Evolutionary conservation across 2,888 invertebrate genomes (phyloP), one percentile per base, ranked within the genome.

Genomic region (Yponomeuta plumbellus): DNA sequence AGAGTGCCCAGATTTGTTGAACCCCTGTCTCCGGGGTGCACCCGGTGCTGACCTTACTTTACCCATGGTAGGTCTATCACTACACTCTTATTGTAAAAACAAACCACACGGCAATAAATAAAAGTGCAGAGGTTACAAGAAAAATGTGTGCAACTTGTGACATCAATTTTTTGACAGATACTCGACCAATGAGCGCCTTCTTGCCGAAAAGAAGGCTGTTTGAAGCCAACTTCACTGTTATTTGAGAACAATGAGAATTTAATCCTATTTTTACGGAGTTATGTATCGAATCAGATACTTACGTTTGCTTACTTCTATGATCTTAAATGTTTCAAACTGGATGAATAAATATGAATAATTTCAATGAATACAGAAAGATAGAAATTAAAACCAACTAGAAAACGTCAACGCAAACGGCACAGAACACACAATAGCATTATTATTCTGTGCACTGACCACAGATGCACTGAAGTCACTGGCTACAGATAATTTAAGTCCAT

Each of bases 1-100:
- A 67, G 98, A 98, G 89, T 98, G 98, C 52, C 94, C 94, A 52
- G 97, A 96, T 77, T 94, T 95, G 78, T 97, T 97, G 78, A 97
- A 94, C 65, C 96, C 96, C 91, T 97, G 94, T 78, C 94, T 96
- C 13, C 96, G 94, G 90, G 96, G 96, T 40, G 95, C 92, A 66
- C 96, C 96, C 77, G 93, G 83, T 1, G 92, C 85, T 68, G 95
- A 95, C 68, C 94, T 92, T 71, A 95, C 94, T 91, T 96, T 97
- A 56, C 95, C 94, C 97, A 97, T 97, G 71, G 44, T 83, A 86
- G 40, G 20, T 63, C 3, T 21, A 22, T 20, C 13, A 40, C 22
- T 62, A 58, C 63, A 59, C 63, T 56, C 23, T 58, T 58, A 58
- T 58, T 8, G 21, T 61, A 34, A 34, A 63, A 22, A 44, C 13